A percentile compares a stretch with the other conserved stretches of the same genome.
phyloP scores from a whole-genome alignment of 2,797 vertebrate genomes.

The Betta splendens region DNA sequence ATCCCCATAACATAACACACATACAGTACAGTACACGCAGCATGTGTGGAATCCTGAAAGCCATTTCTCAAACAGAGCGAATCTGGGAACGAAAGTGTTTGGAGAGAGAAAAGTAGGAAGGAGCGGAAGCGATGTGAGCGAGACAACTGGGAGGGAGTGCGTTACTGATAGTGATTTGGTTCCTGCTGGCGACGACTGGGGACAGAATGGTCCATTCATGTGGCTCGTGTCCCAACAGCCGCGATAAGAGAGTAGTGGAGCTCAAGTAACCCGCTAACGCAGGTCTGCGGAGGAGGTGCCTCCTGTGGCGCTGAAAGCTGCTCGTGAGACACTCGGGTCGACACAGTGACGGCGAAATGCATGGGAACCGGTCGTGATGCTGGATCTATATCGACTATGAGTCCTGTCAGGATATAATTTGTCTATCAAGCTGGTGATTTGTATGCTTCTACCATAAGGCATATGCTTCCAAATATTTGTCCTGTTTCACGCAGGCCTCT shows the following conservation, averaged over 20 bases:
- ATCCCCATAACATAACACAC: conserved; percentile 7
- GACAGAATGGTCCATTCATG: conserved; percentile 69
- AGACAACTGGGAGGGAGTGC: conserved; percentile 53
- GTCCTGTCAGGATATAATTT: conserved; percentile 39
- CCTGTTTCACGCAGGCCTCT: conserved; percentile 37
- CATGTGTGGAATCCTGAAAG: conserved; percentile 14
- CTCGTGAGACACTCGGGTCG: conserved; percentile 26
- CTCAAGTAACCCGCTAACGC: conserved; percentile 69
- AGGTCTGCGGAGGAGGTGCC: conserved; percentile 31
- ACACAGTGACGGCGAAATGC: conserved; percentile 33
- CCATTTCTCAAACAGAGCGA: conserved; percentile 16
- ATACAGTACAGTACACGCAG: too few relatives aligned
- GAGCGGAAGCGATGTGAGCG: conserved; percentile 11
- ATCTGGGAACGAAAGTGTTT: conserved; percentile 14
- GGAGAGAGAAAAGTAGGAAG: conserved; percentile 5
- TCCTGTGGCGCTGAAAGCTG: conserved; percentile 7
- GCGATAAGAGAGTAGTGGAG: conserved; percentile 69
- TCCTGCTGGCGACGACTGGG: conserved; percentile 59
- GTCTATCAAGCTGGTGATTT: conserved; percentile 34
- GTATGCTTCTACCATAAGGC: conserved; percentile 12
- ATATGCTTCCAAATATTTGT: conserved; percentile 40
- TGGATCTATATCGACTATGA: conserved; percentile 40
- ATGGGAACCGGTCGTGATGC: conserved; percentile 37
- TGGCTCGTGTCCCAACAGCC: conserved; percentile 68
- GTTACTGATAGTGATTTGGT: conserved; percentile 66